phyloP scores from a whole-genome alignment of 2,113 vertebrate genomes.

The Arizona elegans region DNA sequence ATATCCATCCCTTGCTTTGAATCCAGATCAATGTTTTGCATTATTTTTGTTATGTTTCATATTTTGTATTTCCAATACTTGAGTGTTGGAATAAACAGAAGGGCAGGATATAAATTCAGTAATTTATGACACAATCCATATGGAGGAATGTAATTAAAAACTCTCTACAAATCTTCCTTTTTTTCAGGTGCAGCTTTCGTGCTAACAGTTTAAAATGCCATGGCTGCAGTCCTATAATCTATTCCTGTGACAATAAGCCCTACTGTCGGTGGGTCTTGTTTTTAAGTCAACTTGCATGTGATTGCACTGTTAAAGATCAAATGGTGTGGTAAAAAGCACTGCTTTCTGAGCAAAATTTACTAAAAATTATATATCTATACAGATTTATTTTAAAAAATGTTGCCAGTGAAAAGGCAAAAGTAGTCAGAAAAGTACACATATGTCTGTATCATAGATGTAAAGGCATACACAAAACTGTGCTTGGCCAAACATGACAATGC shows the following conservation, averaged over 20 bases:
- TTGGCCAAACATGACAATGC: not conserved
- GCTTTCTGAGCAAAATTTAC: not conserved
- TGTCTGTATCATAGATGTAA: not conserved
- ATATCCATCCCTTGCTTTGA: not conserved
- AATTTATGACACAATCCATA: not conserved
- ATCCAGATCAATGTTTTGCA: not conserved
- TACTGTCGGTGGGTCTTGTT: not conserved
- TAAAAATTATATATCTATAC: not conserved
- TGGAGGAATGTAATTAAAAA: not conserved
- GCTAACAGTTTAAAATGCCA: not conserved
- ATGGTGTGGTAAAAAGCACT: no score
- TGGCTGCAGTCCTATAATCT: not conserved
- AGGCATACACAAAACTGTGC: not conserved
- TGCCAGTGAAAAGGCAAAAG: not conserved
- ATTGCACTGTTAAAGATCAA: not conserved
- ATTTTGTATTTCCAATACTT: not conserved
- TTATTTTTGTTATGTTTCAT: not conserved
- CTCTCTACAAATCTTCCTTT: not conserved
- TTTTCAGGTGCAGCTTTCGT: not conserved
- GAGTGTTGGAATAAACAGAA: not conserved
- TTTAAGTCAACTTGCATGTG: not conserved
- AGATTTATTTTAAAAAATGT: not conserved
- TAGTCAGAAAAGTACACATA: not conserved
- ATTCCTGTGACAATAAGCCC: not conserved
- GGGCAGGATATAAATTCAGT: not conserved